Conservation (phyloP, 2,888 invertebrate species). For the Meteorus cinctellus region DNA sequence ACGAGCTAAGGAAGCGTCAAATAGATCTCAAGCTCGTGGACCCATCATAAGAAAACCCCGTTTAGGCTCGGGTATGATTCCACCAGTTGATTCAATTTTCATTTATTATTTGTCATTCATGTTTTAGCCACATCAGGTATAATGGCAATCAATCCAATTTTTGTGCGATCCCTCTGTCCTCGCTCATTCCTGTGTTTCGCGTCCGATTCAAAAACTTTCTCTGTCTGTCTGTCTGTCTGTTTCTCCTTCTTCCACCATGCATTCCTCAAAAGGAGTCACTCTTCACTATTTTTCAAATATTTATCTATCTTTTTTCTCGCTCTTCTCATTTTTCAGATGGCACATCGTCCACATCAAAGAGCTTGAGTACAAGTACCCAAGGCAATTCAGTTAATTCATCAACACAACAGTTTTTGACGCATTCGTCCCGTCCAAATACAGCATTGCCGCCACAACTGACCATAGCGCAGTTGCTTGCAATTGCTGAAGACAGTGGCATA, state of each 20-base stretch:
- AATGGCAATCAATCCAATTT: neutral
- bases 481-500: constrained; percentile 75
- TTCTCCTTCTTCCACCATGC: neutral
- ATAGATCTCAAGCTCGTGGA: constrained; percentile 72
- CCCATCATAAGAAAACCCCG: constrained; percentile 63
- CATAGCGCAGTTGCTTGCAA: constrained; percentile 77
- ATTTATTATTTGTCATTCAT: constrained; percentile 16
- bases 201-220: constrained; percentile 5
- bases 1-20: constrained; percentile 87
- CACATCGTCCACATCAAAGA: constrained; percentile 53
- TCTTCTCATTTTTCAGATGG: constrained; percentile 54
- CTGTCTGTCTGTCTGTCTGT: neutral
- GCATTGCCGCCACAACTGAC: constrained; percentile 76
- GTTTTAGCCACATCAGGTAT: neutral
- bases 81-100: constrained; percentile 24
- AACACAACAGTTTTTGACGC: constrained; percentile 73
- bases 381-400: constrained; percentile 66
- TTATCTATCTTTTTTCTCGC: constrained; percentile 8
- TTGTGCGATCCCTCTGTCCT: neutral
- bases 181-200: neutral
- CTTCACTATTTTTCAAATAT: neutral
- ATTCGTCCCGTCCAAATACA: constrained; percentile 73
- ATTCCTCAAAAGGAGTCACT: constrained; percentile 54
- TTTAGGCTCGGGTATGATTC: constrained; percentile 58
- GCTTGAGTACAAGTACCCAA: constrained; percentile 59